Conservation (phyloP, 2,113 vertebrate species). For the Cettia cetti region DNA sequence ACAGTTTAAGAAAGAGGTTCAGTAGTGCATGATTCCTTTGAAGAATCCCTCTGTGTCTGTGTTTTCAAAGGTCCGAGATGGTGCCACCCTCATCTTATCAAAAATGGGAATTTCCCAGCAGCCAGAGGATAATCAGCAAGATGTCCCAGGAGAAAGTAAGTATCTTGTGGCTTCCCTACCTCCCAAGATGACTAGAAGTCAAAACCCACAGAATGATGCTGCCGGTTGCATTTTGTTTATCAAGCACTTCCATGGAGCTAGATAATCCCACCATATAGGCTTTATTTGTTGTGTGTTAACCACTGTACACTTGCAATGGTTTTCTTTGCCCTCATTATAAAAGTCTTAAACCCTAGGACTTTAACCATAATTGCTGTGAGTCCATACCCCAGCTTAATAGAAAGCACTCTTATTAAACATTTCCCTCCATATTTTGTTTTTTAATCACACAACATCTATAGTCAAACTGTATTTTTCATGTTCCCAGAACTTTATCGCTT, state of each 20-base stretch:
- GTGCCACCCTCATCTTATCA: conserved; percentile 90
- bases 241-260: background rate
- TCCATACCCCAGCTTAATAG: background rate
- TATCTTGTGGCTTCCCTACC: background rate
- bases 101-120: conserved; percentile 87
- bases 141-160: conserved; percentile 93
- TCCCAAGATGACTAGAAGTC: background rate
- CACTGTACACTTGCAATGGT: background rate
- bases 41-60: background rate
- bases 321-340: background rate
- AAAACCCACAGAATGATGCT: background rate
- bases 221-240: background rate
- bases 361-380: background rate
- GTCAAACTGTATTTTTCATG: background rate
- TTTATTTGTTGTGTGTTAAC: background rate
- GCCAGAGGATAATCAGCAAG: conserved; percentile 93
- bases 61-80: conserved; percentile 88
- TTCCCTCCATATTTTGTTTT: background rate
- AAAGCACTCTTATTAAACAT: background rate
- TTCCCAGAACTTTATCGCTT: background rate
- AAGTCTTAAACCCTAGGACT: background rate
- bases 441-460: background rate
- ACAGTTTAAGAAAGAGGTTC: background rate
- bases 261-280: background rate
- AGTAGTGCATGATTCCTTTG: accelerated